A percentile compares a stretch with the other conserved stretches of the same genome.
Conservation (phyloP, 2,888 invertebrate genomes). For the Rotaria socialis region DNA sequence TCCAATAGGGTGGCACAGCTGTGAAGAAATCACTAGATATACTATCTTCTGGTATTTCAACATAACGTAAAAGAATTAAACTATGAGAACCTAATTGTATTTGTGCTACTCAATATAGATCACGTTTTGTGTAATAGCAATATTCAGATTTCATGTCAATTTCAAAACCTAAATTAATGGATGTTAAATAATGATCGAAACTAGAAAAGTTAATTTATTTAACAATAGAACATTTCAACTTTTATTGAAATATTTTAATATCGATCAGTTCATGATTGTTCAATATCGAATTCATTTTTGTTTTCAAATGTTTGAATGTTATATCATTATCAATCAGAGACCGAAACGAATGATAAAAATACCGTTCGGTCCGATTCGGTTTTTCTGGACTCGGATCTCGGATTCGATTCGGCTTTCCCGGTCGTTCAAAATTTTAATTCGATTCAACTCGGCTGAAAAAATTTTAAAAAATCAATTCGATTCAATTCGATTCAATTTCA, state of each 20-base stretch:
- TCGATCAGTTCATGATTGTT: conserved; percentile 14
- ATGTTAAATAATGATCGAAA: conserved; percentile 26
- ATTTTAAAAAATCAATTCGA: too few relatives aligned
- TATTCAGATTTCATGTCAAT: conserved; percentile 24
- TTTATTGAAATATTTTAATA: neutral
- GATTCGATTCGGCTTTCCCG: too few relatives aligned
- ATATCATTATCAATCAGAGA: neutral
- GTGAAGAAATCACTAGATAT: neutral
- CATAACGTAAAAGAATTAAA: neutral
- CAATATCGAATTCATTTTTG: neutral
- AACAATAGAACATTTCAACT: too few relatives aligned
- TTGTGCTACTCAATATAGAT: conserved; percentile 8
- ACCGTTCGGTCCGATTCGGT: too few relatives aligned
- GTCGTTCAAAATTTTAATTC: too few relatives aligned
- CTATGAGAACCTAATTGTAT: neutral
- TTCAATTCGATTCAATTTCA: too few relatives aligned
- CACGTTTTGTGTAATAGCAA: neutral
- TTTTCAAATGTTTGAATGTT: neutral
- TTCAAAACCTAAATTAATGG: neutral
- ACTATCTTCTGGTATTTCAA: conserved; percentile 15
- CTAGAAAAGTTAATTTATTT: neutral
- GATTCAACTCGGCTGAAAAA: too few relatives aligned
- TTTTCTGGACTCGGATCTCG: too few relatives aligned
- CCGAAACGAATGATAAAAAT: too few relatives aligned
- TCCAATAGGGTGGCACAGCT: neutral